These are phyloP conservation scores for Megathymus violae DNA, from an alignment of 1,140 invertebrate genomes.

Conservation along the genomic window DNA sequence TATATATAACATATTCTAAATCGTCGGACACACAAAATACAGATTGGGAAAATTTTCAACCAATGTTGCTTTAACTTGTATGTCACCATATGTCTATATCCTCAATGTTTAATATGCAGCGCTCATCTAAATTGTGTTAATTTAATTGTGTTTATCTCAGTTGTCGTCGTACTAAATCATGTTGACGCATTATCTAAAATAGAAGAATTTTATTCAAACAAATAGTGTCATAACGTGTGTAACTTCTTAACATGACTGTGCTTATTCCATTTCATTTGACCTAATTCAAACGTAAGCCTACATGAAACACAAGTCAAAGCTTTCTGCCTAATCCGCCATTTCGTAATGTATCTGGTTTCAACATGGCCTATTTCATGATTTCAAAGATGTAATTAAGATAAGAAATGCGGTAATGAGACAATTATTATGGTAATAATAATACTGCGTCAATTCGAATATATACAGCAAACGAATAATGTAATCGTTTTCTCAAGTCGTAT, in stretches of 20 bases:
- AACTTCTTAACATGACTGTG: slow-evolving; percentile 4
- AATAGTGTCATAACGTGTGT: not conserved
- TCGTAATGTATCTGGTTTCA: slow-evolving; percentile 5
- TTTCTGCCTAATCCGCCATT: slow-evolving; percentile 9
- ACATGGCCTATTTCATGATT: slow-evolving; percentile 9
- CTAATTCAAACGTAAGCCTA: slow-evolving; percentile 11
- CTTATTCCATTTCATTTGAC: slow-evolving; percentile 13
- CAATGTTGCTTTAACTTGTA: no score
- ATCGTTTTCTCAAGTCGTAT: no score
- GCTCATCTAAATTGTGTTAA: no score
- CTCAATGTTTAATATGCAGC: no score
- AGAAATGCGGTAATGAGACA: not conserved
- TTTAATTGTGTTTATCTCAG: no score
- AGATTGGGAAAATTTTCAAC: no score
- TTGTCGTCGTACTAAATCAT: no score
- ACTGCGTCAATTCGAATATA: not conserved
- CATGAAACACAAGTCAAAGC: slow-evolving; percentile 17
- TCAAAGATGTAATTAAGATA: not conserved
- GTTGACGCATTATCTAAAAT: no score
- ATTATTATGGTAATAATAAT: slow-evolving; percentile 8
- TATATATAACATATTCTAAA: no score
- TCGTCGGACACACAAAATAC: no score
- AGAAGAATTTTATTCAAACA: not conserved
- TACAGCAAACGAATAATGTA: no score
- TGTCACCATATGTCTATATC: no score